Evolutionary conservation across 2,113 vertebrate genomes (phyloP).

Genomic region (Tachysurus vachellii): DNA sequence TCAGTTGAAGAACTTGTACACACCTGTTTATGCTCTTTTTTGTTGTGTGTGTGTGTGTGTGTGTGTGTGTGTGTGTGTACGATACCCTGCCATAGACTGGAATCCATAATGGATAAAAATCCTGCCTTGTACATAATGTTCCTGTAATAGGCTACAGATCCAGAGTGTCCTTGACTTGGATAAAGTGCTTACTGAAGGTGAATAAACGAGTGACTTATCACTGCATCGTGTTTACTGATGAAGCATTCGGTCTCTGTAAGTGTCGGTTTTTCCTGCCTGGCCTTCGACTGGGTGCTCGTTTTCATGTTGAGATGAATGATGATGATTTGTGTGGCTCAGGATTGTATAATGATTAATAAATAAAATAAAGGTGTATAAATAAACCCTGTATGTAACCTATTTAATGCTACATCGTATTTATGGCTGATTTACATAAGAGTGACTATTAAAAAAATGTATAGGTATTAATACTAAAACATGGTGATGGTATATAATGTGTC

Average conservation of each 20-base stretch:
- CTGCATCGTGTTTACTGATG: not conserved
- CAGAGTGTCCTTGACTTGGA: not conserved
- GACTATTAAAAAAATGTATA: not conserved
- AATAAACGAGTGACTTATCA: not conserved
- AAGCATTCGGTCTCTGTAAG: not conserved
- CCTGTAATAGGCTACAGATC: not conserved
- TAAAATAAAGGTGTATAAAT: not conserved
- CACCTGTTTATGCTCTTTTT: not conserved
- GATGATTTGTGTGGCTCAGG: not conserved
- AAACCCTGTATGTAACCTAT: not conserved
- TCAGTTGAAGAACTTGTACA: not conserved
- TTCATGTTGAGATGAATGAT: not conserved
- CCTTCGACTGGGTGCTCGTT: not conserved
- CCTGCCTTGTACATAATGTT: not conserved
- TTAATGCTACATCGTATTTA: not conserved
- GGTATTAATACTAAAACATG: not conserved
- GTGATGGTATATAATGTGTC: too few species aligned
- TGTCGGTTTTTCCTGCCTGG: not conserved
- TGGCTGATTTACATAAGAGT: not conserved
- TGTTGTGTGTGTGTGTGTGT: not conserved
- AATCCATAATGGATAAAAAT: not conserved
- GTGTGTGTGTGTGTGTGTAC: not conserved
- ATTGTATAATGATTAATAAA: not conserved
- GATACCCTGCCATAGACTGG: not conserved
- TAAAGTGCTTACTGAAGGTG: constrained; percentile 10